A percentile compares a stretch with the other conserved stretches of the same genome.
Conservation (phyloP, 1,140 invertebrate species). For the Heliconius hewitsoni region DNA sequence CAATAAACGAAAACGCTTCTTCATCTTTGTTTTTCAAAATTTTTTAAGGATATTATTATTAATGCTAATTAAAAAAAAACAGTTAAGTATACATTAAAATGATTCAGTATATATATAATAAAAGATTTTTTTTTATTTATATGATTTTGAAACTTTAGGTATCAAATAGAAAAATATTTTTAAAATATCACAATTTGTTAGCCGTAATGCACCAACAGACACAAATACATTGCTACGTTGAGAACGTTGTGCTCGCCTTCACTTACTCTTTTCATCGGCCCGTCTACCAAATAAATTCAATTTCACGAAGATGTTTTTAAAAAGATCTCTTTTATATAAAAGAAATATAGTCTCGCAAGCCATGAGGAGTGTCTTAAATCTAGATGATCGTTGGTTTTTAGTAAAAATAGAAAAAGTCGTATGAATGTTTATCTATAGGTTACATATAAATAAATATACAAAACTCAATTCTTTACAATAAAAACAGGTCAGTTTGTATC, state of each 20-base stretch:
- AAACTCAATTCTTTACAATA: too few species aligned
- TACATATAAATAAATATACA: too few species aligned
- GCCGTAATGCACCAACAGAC: constrained; percentile 17
- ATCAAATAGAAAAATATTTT: constrained; percentile 17
- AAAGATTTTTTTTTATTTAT: too few species aligned
- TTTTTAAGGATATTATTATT: too few species aligned
- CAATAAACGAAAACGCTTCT: too few species aligned
- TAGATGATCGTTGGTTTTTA: too few species aligned
- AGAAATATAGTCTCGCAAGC: not conserved
- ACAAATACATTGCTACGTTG: constrained; percentile 25
- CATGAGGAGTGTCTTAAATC: too few species aligned
- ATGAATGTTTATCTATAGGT: too few species aligned
- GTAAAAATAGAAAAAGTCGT: too few species aligned
- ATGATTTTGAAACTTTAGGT: not conserved
- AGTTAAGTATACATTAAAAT: not conserved
- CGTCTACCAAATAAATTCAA: constrained; percentile 24
- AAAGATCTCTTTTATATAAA: not conserved
- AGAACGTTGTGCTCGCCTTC: constrained; percentile 14
- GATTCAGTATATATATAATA: not conserved
- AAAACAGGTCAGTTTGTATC: too few species aligned
- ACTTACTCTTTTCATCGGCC: constrained; percentile 19
- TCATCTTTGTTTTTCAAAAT: too few species aligned
- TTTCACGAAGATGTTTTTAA: constrained; percentile 17
- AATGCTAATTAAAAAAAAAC: too few species aligned
- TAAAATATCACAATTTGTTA: constrained; percentile 20